These are phyloP conservation scores for Drosophila sp. DNA, from an alignment of 1,140 invertebrate species.

Conservation along the genomic window DNA sequence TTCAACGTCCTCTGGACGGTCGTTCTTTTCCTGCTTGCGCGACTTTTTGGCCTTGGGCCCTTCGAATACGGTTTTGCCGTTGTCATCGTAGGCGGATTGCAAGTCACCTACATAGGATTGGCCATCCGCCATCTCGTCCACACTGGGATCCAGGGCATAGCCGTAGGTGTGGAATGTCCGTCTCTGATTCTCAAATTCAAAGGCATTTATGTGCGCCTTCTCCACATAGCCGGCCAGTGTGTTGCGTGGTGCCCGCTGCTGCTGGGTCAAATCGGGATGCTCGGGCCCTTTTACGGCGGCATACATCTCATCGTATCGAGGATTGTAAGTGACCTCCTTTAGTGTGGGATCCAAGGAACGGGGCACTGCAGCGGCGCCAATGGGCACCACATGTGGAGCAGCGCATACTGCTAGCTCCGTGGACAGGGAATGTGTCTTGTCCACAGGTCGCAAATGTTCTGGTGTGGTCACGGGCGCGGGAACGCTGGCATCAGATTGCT, in stretches of 20 bases:
- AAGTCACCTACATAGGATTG: slow-evolving; percentile 88
- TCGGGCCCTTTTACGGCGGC: slow-evolving; percentile 95
- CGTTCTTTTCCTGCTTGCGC: slow-evolving; percentile 95
- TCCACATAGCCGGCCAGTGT: slow-evolving; percentile 98
- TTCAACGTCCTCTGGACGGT: slow-evolving; percentile 95
- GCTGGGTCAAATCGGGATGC: slow-evolving; percentile 95
- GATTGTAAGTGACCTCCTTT: slow-evolving; percentile 94
- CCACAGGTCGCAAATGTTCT: slow-evolving; percentile 85
- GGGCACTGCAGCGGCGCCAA: slow-evolving; percentile 85
- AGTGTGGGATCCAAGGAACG: slow-evolving; percentile 88
- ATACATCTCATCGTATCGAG: slow-evolving; percentile 97
- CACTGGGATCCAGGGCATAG: slow-evolving; percentile 97
- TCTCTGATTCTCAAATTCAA: slow-evolving; percentile 99
- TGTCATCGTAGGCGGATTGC: slow-evolving; percentile 86
- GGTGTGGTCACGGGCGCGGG: slow-evolving; percentile 13
- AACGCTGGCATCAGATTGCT: slow-evolving; percentile 31
- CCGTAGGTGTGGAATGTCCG: slow-evolving; percentile 97
- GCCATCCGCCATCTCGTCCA: slow-evolving; percentile 87
- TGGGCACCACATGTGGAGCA: slow-evolving; percentile 91
- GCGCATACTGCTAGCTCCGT: slow-evolving; percentile 88
- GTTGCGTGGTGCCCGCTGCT: slow-evolving; percentile 94
- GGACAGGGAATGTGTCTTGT: slow-evolving; percentile 82
- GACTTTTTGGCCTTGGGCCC: slow-evolving; percentile 90
- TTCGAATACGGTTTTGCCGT: slow-evolving; percentile 95
- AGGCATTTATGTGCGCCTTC: slow-evolving; percentile 96